Evolutionary conservation across 2,113 vertebrate genomes (phyloP).

Genomic region (Phaethornis superciliosus): DNA sequence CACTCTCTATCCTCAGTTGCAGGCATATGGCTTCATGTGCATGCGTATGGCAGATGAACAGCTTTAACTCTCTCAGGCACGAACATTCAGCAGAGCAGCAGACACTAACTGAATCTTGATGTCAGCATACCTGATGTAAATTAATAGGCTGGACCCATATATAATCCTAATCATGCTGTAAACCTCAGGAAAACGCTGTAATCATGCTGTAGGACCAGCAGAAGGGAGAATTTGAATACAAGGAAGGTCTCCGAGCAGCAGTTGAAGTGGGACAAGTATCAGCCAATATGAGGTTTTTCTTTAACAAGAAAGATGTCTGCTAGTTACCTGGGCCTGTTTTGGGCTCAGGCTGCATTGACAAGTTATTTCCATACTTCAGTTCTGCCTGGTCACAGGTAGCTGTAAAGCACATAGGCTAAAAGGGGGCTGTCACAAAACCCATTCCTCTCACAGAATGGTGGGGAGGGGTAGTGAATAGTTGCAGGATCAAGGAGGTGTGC

Average conservation of each 20-base stretch:
- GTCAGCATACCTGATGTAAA: neutral
- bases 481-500: neutral
- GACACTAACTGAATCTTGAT: neutral
- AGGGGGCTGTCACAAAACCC: neutral
- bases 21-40: conserved; percentile 33
- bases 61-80: conserved; percentile 34
- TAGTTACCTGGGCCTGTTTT: neutral
- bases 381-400: neutral
- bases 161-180: neutral
- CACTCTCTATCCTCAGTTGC: conserved; percentile 2
- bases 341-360: neutral
- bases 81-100: neutral
- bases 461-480: neutral
- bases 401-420: rapidly evolving
- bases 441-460: neutral
- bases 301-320: neutral
- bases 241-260: neutral
- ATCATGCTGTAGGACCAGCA: neutral
- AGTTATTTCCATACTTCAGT: neutral
- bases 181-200: neutral
- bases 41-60: neutral
- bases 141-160: neutral
- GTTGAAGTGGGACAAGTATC: neutral
- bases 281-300: neutral
- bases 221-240: neutral